Conservation (phyloP, 2,888 invertebrate species). For the Drosophila mimica region DNA sequence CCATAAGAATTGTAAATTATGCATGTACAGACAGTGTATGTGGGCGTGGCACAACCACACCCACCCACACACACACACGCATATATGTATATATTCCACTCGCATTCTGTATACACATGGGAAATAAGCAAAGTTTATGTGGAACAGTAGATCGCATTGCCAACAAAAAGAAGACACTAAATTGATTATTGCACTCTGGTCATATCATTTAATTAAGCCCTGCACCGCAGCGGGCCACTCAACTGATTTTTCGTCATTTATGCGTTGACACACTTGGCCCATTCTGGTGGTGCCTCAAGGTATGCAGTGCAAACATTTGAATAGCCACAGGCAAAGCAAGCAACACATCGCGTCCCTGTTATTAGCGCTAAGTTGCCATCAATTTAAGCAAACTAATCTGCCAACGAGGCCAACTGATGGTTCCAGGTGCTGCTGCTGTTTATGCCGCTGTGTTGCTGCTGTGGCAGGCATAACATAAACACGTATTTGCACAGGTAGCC, state of each 20-base stretch:
- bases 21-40: conserved; percentile 32
- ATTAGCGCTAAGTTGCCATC: conserved; percentile 79
- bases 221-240: conserved; percentile 14
- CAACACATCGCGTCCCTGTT: conserved; percentile 58
- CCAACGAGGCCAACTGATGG: conserved; percentile 33
- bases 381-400: conserved; percentile 82
- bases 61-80: not conserved
- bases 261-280: conserved; percentile 28
- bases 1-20: conserved; percentile 73
- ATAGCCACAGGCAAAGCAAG: conserved; percentile 21
- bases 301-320: conserved; percentile 45
- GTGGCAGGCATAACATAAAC: conserved; percentile 68
- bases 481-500: conserved; percentile 70
- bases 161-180: conserved; percentile 21
- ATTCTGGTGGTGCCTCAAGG: conserved; percentile 53
- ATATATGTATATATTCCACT: not conserved
- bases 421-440: conserved; percentile 15
- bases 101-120: conserved; percentile 38
- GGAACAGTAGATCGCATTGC: conserved; percentile 7
- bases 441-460: conserved; percentile 29
- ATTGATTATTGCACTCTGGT: conserved; percentile 70
- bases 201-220: conserved; percentile 67
- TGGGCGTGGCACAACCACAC: conserved; percentile 22
- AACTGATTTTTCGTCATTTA: conserved; percentile 39
- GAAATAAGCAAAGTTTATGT: conserved; percentile 70